Evolutionary conservation across 1,140 invertebrate species (phyloP).

Genomic region (Heliconius nattereri): DNA sequence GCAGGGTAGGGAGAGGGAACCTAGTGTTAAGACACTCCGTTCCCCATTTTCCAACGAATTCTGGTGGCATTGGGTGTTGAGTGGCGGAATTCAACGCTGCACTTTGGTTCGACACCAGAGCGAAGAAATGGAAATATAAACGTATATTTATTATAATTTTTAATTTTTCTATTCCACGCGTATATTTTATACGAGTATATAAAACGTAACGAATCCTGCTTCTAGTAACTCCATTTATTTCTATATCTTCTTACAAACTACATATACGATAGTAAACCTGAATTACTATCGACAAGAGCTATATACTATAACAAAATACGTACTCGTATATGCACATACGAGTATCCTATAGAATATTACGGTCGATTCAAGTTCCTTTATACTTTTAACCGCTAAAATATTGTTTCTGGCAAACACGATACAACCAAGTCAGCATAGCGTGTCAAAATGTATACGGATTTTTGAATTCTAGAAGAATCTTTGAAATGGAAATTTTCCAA

Average conservation of each 20-base stretch:
- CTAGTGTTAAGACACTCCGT: too few species aligned
- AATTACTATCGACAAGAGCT: constrained; percentile 13
- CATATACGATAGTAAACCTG: neutral
- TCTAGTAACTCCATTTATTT: neutral
- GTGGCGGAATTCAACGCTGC: too few species aligned
- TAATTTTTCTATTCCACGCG: too few species aligned
- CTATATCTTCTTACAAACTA: neutral
- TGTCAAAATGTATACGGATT: constrained; percentile 36
- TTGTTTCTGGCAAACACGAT: constrained; percentile 70
- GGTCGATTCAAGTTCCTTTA: constrained; percentile 56
- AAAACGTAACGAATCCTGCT: neutral
- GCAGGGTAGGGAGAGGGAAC: too few species aligned
- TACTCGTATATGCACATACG: neutral
- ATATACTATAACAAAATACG: constrained; percentile 13
- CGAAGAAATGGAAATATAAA: too few species aligned
- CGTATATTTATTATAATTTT: too few species aligned
- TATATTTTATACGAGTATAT: too few species aligned
- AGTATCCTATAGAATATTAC: constrained; percentile 24
- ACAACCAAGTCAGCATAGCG: constrained; percentile 60
- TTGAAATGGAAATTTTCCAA: neutral
- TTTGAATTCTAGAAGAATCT: constrained; percentile 29
- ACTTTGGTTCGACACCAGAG: too few species aligned
- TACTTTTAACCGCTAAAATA: constrained; percentile 76
- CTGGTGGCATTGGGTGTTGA: too few species aligned
- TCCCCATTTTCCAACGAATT: too few species aligned